Evolutionary conservation across 2,888 invertebrate species (phyloP), one percentile per base, ranked within the genome.

Genomic region (Xanthorhoe spadicearia): DNA sequence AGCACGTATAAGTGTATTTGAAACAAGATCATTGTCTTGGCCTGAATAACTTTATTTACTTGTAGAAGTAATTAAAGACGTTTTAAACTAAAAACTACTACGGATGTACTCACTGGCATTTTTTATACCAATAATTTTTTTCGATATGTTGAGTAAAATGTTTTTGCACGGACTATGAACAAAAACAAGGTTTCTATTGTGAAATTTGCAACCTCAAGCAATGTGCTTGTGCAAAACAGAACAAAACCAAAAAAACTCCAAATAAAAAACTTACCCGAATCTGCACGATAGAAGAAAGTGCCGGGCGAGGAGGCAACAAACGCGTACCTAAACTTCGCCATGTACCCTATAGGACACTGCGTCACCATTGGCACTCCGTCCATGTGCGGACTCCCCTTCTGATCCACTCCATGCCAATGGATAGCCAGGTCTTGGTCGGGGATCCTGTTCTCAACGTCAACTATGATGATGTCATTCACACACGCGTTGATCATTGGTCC

Each of bases 281-380:
- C 95, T 18, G 96, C 95, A 72, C 96, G 96, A 89, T 96, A 96
- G 75, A 96, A 94, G 85, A 95, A 96, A 0, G 96, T 96, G 17
- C 96, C 96, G 0, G 95, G 93, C 0, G 94, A 84, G 0, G 95
- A 94, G 0, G 96, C 96, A 51, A 94, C 91, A 78, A 96, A 96
- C 68, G 95, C 95, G 78, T 96, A 96, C 78, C 95, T 95, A 78
- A 95, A 96, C 0, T 94, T 95, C 1, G 95, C 94, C 68, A 95
- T 95, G 76, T 95, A 95, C 0, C 93, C 86, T 72, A 96, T 95
- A 0, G 96, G 96, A 75, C 96, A 96, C 79, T 96, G 96, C 0
- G 96, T 96, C n/a, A 96, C 90, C 94, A 96, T 94, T 0, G 96
- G 95, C 3, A 95, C 95, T 1, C 96, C 96, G 74, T 97, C 96